Base-by-base conservation (phyloP, 2,797 vertebrate species). In the Labroides dimidiatus region DNA sequence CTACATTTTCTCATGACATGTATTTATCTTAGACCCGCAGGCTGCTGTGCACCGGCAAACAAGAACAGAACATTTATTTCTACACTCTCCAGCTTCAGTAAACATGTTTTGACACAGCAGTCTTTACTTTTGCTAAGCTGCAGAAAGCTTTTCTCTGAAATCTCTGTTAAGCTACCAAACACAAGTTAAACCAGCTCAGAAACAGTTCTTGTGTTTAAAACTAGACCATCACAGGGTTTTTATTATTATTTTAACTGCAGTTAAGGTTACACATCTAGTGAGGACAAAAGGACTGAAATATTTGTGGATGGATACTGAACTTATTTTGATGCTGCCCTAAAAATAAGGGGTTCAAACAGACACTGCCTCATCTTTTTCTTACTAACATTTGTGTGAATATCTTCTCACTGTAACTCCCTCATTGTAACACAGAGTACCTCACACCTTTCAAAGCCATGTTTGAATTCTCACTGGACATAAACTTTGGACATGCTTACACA, bases 51-150 rank as follows among this genome's bases (percentile, higher is more conserved):
- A 16, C 14, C 2, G 36, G 37, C 17, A 11, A n/a, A 8, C 41
- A 57, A 10, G 21, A 36, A 13, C 23, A 75, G 10, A 44, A 20
- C 9, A 8, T 24, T 17, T 13, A 19, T 36, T 59, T 0, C 10
- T 41, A n/a, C n/a, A 6, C 49, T 12, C 21, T 14, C 37, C 6
- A 55, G 45, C 64, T 27, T 57, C 7, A 2, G 0, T 21, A n/a
- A 70, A 24, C 44, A 45, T 44, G 41, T 17, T 53, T 27, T 70
- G 17, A 67, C 30, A 48, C 21, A 48, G 17, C 52, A 58, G 8
- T 13, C 33, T 23, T 48, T 75, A 27, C 6, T 27, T 27, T 27
- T 27, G 24, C 24, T 27, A 27, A 27, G 3, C 24, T 27, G 24
- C 24, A 27, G 24, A 27, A 27, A 27, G 24, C 24, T 27, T 27